These are phyloP conservation scores for Myiothlypis coronata DNA, from an alignment of 2,797 vertebrate genomes.

Conservation along the genomic window DNA sequence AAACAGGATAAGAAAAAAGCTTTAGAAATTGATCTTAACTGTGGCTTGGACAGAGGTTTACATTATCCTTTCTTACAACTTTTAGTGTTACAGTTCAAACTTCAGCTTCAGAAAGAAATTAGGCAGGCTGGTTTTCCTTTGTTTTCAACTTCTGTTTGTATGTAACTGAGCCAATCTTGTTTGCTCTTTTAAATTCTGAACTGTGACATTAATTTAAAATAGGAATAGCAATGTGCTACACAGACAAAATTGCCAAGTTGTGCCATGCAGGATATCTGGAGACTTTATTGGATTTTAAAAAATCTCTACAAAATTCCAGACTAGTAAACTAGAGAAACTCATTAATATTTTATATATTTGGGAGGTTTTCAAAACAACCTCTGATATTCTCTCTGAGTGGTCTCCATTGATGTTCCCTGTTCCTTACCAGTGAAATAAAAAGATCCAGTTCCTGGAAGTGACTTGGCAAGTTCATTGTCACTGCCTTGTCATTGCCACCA, in stretches of 20 bases:
- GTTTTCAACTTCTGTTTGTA: neutral
- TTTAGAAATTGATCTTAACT: neutral
- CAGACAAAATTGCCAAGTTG: neutral
- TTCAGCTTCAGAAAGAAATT: neutral
- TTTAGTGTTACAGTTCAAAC: neutral
- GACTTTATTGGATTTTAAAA: neutral
- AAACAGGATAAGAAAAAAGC: neutral
- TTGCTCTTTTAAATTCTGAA: neutral
- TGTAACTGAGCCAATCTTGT: neutral
- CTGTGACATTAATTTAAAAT: neutral
- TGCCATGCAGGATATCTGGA: neutral
- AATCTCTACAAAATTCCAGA: neutral
- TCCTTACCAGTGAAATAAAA: neutral
- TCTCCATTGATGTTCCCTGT: neutral
- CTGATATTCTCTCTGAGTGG: neutral
- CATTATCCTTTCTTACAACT: neutral
- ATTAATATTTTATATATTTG: neutral
- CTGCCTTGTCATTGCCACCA: neutral
- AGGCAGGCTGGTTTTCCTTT: neutral
- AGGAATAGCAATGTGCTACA: neutral
- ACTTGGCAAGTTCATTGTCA: neutral
- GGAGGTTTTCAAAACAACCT: neutral
- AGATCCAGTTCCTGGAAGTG: neutral
- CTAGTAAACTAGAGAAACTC: neutral
- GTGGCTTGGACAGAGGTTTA: neutral